Evolutionary conservation across 2,113 vertebrate genomes (phyloP).

Genomic region (Otus sunia): DNA sequence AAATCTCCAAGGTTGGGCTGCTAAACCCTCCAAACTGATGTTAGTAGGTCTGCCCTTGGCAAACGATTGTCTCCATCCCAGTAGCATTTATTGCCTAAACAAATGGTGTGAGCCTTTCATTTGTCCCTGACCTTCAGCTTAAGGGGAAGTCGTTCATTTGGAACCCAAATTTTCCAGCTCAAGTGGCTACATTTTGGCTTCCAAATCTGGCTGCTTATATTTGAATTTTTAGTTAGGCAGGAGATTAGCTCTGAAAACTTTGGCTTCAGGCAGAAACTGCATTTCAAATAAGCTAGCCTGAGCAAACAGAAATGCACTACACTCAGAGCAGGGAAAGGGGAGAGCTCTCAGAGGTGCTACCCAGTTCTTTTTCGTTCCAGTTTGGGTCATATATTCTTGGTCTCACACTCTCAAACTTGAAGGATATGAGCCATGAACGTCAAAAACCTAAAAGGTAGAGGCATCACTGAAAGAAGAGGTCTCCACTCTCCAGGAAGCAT

Average conservation of each 20-base stretch:
- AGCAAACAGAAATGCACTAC: neutral
- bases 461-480: neutral
- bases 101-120: neutral
- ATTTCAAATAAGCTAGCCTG: neutral
- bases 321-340: neutral
- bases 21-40: neutral
- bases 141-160: neutral
- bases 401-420: neutral
- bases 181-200: conserved; percentile 2
- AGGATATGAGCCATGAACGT: neutral
- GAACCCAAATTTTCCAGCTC: conserved; percentile 6
- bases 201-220: neutral
- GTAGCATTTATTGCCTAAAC: neutral
- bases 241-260: conserved; percentile 6
- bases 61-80: neutral
- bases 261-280: neutral
- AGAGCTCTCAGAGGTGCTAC: neutral
- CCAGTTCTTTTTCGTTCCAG: neutral
- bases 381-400: neutral
- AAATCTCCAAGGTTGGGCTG: neutral
- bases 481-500: neutral
- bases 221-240: neutral
- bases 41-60: neutral
- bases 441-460: neutral
- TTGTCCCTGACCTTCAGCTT: neutral